A percentile compares a stretch with the other conserved stretches of the same genome.
These are phyloP conservation scores for Zosterops pallidus DNA, from an alignment of 2,113 vertebrate genomes.

Conservation along the genomic window DNA sequence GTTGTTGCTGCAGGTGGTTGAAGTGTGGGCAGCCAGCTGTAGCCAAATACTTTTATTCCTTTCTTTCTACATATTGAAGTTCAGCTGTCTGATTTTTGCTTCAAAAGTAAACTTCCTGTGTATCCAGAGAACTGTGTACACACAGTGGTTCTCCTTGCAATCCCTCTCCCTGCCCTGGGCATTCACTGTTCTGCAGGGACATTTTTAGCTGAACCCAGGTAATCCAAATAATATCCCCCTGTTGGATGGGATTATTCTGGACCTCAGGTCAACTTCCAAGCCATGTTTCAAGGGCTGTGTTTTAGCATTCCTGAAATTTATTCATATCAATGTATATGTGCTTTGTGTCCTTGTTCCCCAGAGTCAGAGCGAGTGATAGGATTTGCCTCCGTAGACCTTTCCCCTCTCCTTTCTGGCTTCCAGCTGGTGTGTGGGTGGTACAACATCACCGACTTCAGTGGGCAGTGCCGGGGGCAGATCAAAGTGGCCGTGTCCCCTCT, in stretches of 20 bases:
- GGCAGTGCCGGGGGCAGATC: conserved; percentile 92
- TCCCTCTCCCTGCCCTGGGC: not conserved
- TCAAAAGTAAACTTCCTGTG: not conserved
- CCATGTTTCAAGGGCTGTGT: not conserved
- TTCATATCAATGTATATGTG: fast-evolving
- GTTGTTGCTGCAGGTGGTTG: not conserved
- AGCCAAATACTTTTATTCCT: not conserved
- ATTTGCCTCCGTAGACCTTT: conserved; percentile 92
- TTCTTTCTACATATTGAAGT: not conserved
- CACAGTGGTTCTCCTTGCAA: not conserved
- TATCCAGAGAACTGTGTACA: not conserved
- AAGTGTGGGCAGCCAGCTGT: not conserved
- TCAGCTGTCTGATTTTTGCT: not conserved
- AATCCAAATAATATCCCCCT: not conserved
- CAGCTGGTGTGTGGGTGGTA: conserved; percentile 94
- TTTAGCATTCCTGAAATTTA: not conserved
- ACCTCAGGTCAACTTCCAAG: not conserved
- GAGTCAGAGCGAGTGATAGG: conserved; percentile 91
- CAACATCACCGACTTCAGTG: conserved; percentile 91
- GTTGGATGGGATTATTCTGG: not conserved
- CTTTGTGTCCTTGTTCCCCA: not conserved
- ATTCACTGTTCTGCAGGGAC: not conserved
- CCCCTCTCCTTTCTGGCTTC: conserved; percentile 91
- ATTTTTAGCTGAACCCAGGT: not conserved
- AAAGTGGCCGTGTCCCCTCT: conserved; percentile 91